These are phyloP conservation scores for Listrodromus nycthemerus DNA, from an alignment of 2,888 invertebrate genomes.

Conservation along the genomic window DNA sequence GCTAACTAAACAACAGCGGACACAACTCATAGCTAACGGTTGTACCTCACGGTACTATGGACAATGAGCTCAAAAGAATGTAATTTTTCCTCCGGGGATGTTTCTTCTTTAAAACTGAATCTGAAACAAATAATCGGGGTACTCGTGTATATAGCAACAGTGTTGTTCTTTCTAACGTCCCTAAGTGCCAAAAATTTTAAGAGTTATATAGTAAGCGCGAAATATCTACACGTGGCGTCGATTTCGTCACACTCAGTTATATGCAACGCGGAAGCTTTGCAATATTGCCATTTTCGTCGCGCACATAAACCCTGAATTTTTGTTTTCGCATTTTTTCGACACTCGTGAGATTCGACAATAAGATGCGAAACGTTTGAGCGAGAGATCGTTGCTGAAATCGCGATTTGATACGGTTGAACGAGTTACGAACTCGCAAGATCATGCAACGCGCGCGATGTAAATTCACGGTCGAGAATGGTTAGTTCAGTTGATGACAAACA, in stretches of 20 bases:
- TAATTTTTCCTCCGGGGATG: not conserved
- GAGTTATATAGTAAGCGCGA: conserved; percentile 46
- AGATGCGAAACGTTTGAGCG: not conserved
- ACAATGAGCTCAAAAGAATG: not conserved
- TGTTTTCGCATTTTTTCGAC: not conserved
- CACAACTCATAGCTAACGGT: conserved; percentile 79
- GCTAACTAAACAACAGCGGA: conserved; percentile 82
- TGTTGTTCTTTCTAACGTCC: not conserved
- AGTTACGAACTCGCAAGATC: not conserved
- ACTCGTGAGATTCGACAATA: not conserved
- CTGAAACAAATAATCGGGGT: conserved; percentile 42
- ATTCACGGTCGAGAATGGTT: not conserved
- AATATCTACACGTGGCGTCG: conserved; percentile 53
- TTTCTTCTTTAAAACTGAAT: conserved; percentile 43
- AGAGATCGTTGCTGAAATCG: conserved; percentile 15
- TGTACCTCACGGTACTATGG: conserved; percentile 13
- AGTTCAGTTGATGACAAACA: not conserved
- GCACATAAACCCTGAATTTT: conserved; percentile 22
- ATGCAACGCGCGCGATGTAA: not conserved
- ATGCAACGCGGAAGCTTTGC: not conserved
- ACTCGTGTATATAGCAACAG: conserved; percentile 4
- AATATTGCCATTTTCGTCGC: not conserved
- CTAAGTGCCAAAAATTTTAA: conserved; percentile 40
- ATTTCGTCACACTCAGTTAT: conserved; percentile 42
- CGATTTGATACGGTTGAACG: not conserved